Percentiles rank a stretch among this genome's conserved stretches.
These are phyloP conservation scores for Grus americana DNA, from an alignment of 2,113 vertebrate genomes.

Conservation along the genomic window DNA sequence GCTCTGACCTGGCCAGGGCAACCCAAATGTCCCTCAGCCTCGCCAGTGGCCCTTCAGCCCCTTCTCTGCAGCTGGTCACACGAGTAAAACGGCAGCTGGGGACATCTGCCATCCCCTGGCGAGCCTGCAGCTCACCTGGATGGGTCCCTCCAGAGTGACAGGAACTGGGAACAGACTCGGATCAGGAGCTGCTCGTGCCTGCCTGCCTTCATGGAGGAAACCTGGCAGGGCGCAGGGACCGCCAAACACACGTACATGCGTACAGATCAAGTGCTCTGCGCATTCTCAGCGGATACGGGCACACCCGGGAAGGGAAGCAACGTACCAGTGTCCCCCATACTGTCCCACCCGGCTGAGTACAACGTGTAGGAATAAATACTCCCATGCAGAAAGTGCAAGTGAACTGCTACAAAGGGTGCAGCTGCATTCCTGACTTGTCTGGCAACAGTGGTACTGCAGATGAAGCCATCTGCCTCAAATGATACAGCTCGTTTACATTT, in stretches of 20 bases:
- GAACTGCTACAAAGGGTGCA: background rate
- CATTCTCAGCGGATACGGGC: background rate
- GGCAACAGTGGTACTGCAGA: background rate
- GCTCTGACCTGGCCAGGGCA: background rate
- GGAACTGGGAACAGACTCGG: background rate
- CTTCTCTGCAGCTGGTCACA: background rate
- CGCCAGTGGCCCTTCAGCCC: background rate
- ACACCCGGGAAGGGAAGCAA: too few species aligned
- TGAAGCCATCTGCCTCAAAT: background rate
- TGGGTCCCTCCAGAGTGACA: background rate
- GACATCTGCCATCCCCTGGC: background rate
- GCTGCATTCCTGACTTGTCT: background rate
- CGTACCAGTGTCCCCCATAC: background rate
- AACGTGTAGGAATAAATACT: background rate
- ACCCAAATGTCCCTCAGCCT: background rate
- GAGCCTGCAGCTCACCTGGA: background rate
- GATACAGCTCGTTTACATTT: background rate
- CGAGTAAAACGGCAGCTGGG: background rate
- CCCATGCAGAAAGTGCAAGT: background rate
- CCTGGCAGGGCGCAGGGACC: background rate
- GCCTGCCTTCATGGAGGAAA: background rate
- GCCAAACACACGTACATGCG: fast-evolving
- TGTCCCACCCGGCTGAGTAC: background rate
- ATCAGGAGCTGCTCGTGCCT: background rate
- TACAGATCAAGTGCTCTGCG: fast-evolving